Base-by-base conservation (phyloP, 2,113 vertebrate species). In the Melospiza melodia region DNA sequence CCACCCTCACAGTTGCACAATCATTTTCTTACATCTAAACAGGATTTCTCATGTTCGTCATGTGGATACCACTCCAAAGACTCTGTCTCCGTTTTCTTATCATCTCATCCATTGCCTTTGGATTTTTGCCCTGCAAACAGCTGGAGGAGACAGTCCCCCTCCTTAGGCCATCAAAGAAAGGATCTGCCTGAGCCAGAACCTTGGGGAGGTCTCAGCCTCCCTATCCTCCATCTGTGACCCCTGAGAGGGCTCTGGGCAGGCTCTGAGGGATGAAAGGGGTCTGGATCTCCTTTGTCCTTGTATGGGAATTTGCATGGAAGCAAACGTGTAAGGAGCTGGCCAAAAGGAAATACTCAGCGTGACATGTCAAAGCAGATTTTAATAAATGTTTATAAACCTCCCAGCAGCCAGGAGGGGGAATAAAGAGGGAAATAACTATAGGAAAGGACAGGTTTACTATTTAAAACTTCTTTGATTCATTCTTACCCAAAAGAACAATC, bases 231-330 rank as follows among this genome's bases (percentile, higher is more conserved):
- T 24, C 27, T 2, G 0, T 15, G 23, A 74, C 61, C 15, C 22
- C 15, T 12, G 5, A 19, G 65, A 55, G 58, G 39, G 48, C 30
- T 67, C 65, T 71, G 71, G 58, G 46, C 55, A 62, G 65, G 19
- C 68, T 88, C 10, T 1, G 4, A 55, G 52, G 22, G 28, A 67
- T 68, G 65, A 76, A 91, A 92, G 44, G 4, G 0, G 10, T 66
- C 67, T 41, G 62, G 22, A 37, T 86, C 62, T 65, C 35, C 6
- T 0, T 61, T 94, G 74, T 59, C 85, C 75, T 93, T 71, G 85
- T 78, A 87, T 65, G 80, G 93, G 90, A 95, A 94, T 87, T 55
- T 41, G 48, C 48, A 44, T 63, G 80, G 95, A 95, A 97, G 80
- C 33, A 86, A 86, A 84, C 0, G 9, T 49, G 51, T 82, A 9